A percentile compares a stretch with the other conserved stretches of the same genome.
Conservation (phyloP, 2,888 invertebrate genomes). For the Automeris io region DNA sequence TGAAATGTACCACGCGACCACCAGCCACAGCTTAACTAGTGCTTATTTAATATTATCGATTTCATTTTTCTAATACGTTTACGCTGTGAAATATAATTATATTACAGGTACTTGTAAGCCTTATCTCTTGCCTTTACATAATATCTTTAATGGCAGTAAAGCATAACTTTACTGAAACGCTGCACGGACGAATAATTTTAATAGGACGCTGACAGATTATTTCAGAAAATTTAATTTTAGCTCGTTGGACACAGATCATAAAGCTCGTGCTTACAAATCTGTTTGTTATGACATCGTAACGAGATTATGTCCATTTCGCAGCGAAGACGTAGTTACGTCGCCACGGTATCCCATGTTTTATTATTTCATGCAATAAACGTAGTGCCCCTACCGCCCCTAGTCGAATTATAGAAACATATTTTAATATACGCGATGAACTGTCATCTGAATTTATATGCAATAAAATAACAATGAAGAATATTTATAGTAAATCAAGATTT, state of each 20-base stretch:
- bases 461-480: constrained; percentile 52
- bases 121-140: constrained; percentile 15
- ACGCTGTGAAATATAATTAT: no score
- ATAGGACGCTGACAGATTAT: constrained; percentile 71
- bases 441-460: constrained; percentile 50
- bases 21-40: no score
- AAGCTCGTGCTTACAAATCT: constrained; percentile 76
- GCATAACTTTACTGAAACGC: constrained; percentile 40
- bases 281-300: constrained; percentile 77
- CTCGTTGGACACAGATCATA: constrained; percentile 75
- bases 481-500: constrained; percentile 44
- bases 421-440: constrained; percentile 50
- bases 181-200: constrained; percentile 70
- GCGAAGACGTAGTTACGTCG: constrained; percentile 66
- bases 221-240: constrained; percentile 77
- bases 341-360: constrained; percentile 65
- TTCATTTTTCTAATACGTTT: no score
- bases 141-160: constrained; percentile 40
- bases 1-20: no score
- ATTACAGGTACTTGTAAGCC: no score
- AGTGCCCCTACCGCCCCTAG: constrained; percentile 30
- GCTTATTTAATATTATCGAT: no score
- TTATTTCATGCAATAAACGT: constrained; percentile 64
- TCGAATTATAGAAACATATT: constrained; percentile 57
- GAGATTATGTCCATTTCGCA: constrained; percentile 72